These are phyloP conservation scores for Sycophaga agraensis DNA, from an alignment of 1,140 invertebrate species.

Conservation along the genomic window DNA sequence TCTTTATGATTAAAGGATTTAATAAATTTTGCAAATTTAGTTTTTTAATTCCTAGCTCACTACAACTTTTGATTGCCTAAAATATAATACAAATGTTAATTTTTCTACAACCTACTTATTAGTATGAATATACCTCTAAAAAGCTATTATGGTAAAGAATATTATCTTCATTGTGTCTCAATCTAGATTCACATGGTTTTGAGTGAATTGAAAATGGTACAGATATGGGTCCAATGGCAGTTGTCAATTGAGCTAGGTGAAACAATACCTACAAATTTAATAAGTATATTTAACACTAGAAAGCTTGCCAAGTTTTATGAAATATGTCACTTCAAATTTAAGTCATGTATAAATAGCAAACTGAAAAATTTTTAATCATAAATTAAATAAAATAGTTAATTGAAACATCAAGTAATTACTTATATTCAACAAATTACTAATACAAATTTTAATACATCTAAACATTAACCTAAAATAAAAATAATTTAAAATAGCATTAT, in stretches of 20 bases:
- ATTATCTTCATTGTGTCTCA: slow-evolving; percentile 35
- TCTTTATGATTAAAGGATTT: slow-evolving; percentile 31
- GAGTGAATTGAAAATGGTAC: slow-evolving; percentile 36
- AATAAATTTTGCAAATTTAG: slow-evolving; percentile 35
- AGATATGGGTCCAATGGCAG: slow-evolving; percentile 45
- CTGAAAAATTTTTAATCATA: no score
- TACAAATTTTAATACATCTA: no score
- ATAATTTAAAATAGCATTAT: background rate
- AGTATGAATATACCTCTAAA: slow-evolving; percentile 33
- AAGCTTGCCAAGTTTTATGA: background rate
- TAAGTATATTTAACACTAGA: background rate
- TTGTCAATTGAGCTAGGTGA: slow-evolving; percentile 53
- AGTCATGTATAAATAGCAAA: no score
- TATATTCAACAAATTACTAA: no score
- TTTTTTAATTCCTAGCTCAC: slow-evolving; percentile 39
- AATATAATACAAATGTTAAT: slow-evolving; percentile 24
- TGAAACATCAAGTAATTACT: no score
- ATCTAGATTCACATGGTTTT: slow-evolving; percentile 35
- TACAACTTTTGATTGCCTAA: slow-evolving; percentile 47
- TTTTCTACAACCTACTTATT: background rate
- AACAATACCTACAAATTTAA: slow-evolving; percentile 48
- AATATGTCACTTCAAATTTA: background rate
- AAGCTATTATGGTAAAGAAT: slow-evolving; percentile 42
- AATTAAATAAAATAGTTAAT: no score
- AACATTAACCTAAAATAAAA: background rate